Conservation (phyloP, 2,888 invertebrate species). For the Callimorpha dominula region DNA sequence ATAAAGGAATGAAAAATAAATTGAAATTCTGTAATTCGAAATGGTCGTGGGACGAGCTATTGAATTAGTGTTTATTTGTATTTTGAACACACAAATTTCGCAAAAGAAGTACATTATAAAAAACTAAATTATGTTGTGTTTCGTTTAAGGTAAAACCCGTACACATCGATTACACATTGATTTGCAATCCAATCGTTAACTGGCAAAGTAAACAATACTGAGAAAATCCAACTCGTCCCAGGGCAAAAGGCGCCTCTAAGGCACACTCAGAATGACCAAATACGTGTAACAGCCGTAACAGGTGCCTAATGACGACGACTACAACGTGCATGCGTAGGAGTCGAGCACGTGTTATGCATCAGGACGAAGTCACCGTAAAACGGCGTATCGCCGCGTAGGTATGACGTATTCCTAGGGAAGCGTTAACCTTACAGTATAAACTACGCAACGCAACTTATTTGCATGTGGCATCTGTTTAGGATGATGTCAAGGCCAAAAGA, state of each 20-base stretch:
- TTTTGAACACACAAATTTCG: slow-evolving; percentile 14
- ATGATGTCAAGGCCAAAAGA: slow-evolving; percentile 45
- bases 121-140: slow-evolving; percentile 24
- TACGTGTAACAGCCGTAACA: slow-evolving; percentile 51
- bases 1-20: no score
- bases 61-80: slow-evolving; percentile 15
- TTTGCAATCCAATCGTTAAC: slow-evolving; percentile 49
- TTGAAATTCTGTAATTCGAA: no score
- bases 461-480: slow-evolving; percentile 25
- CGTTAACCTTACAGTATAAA: slow-evolving; percentile 64
- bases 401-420: slow-evolving; percentile 71
- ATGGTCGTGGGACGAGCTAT: no score
- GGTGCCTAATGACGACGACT: slow-evolving; percentile 48
- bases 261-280: slow-evolving; percentile 43
- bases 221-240: slow-evolving; percentile 70
- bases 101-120: slow-evolving; percentile 30
- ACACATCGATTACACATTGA: slow-evolving; percentile 49
- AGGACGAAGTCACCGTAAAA: slow-evolving; percentile 64
- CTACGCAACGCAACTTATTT: slow-evolving; percentile 48
- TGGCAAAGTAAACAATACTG: slow-evolving; percentile 57
- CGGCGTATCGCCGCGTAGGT: slow-evolving; percentile 63
- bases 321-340: slow-evolving; percentile 64
- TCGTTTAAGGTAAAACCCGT: slow-evolving; percentile 45
- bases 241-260: slow-evolving; percentile 35
- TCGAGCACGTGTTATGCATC: slow-evolving; percentile 71